Evolutionary conservation across 2,797 vertebrate species (phyloP), one percentile per base, ranked within the genome.

Genomic region (Salmo trutta): DNA sequence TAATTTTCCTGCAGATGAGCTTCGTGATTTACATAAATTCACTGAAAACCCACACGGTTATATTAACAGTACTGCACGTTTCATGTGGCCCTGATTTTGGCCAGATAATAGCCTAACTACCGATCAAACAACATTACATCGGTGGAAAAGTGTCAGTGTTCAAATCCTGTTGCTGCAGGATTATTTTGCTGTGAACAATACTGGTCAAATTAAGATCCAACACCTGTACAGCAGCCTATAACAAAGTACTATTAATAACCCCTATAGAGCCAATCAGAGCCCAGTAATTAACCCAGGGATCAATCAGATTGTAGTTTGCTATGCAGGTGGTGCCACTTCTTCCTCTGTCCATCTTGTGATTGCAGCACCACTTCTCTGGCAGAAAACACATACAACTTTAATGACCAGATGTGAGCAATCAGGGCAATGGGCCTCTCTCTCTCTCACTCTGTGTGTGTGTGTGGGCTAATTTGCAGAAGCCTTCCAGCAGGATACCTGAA

Each of bases 381-480:
- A 31, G 66, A 71, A 85, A 79, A 77, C 70, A 77, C 82, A 77
- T 84, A 83, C 67, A 82, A 83, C 77, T 92, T 88, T 91, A 92
- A 91, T 85, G 88, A 84, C 91, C 93, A 95, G 92, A 94, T 93
- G 93, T 87, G 90, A 91, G 93, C 91, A 94, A 94, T 93, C 92
- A 94, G 90, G 88, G 83, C 89, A 88, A 90, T 3, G 88, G 83
- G 75, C 83, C 91, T 90, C n/a, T 62, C n/a, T 24, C 19, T 12
- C 7, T 62, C 21, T 62, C n/a, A 36, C 19, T 53, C 21, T 59
- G 19, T 8, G 5, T 59, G 4, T 59, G 56, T 16, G n/a, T 17
- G 54, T 56, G 83, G 85, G 88, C 87, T 92, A 94, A 93, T 94
- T 89, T 87, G 83, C 91, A 91, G 88, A 89, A 89, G 91, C 79